Conservation (phyloP, 2,113 vertebrate genomes). For the Pteropus alecto region DNA sequence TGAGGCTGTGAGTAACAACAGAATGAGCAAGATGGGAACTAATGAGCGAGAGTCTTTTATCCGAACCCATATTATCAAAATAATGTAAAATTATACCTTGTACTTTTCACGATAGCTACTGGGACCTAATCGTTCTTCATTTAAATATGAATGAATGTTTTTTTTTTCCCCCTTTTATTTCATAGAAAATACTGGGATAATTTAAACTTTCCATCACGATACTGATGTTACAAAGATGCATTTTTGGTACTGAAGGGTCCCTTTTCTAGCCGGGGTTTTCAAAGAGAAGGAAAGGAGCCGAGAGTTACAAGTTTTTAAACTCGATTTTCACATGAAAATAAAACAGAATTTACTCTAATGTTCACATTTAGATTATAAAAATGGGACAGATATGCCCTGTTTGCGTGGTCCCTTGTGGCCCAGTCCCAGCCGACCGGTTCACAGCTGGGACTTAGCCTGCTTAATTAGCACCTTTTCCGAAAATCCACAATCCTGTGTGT, state of each 20-base stretch:
- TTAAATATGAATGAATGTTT: conserved; percentile 85
- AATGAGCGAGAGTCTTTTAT: conserved; percentile 87
- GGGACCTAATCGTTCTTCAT: conserved; percentile 84
- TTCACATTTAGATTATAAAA: background rate
- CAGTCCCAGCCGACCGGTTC: background rate
- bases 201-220: conserved; percentile 79
- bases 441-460: background rate
- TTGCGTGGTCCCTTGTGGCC: background rate
- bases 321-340: background rate
- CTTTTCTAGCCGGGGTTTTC: conserved; percentile 47
- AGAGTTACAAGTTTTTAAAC: background rate
- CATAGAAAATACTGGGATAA: conserved; percentile 76
- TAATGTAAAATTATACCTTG: conserved; percentile 88
- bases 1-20: conserved; percentile 83
- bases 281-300: background rate
- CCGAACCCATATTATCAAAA: conserved; percentile 85
- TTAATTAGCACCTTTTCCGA: background rate
- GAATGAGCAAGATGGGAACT: conserved; percentile 84
- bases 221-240: conserved; percentile 48
- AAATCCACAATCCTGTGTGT: background rate
- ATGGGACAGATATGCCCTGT: background rate
- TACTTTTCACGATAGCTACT: conserved; percentile 80
- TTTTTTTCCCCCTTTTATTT: conserved; percentile 74
- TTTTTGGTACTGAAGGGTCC: conserved; percentile 37
- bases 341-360: background rate